Evolutionary conservation across 2,797 vertebrate species (phyloP).

Genomic region (Brachyalestes nurse): DNA sequence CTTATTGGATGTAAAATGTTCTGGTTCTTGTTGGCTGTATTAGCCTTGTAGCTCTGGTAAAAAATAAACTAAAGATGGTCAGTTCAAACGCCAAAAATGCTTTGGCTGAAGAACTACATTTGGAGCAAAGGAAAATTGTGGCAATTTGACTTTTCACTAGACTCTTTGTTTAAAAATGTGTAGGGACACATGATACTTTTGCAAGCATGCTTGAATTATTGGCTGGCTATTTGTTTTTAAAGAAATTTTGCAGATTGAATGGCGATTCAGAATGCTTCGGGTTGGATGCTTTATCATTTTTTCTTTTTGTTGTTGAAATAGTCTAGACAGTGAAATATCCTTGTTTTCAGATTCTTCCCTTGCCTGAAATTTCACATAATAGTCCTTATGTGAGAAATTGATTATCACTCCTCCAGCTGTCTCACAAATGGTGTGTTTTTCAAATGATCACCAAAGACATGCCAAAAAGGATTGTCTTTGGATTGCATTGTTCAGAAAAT

Average conservation of each 20-base stretch:
- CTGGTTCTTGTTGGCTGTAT: neutral
- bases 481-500: neutral
- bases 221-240: neutral
- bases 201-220: no score
- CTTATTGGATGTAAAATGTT: neutral
- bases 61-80: neutral
- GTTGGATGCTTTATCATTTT: neutral
- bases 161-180: neutral
- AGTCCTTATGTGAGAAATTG: conserved; percentile 5
- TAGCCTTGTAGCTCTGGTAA: neutral
- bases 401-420: neutral
- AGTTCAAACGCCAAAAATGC: neutral
- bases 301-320: neutral
- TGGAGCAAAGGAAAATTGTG: neutral
- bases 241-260: neutral
- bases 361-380: neutral
- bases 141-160: neutral
- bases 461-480: neutral
- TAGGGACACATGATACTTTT: no score
- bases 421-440: neutral
- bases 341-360: neutral
- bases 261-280: no score
- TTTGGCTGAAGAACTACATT: neutral
- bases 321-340: neutral
- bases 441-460: neutral